A percentile compares a stretch with the other conserved stretches of the same genome.
Evolutionary conservation across 2,113 vertebrate genomes (phyloP).

Genomic region (Beaufortia kweichowensis): DNA sequence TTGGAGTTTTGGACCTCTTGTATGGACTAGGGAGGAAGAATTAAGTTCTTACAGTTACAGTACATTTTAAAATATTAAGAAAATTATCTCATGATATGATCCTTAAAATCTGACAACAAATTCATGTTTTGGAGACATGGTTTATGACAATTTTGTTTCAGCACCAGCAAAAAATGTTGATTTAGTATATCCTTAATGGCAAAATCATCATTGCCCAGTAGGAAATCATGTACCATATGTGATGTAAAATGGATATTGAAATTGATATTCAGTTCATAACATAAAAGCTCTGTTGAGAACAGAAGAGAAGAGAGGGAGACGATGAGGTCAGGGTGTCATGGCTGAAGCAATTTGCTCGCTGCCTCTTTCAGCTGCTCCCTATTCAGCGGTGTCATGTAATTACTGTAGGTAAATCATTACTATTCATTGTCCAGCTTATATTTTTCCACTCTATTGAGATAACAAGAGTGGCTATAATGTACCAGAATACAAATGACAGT

Average conservation of each 20-base stretch:
- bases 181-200: background rate
- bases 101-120: too few relatives aligned
- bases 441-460: conserved; percentile 4
- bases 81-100: too few relatives aligned
- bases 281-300: conserved; percentile 9
- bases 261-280: conserved; percentile 56
- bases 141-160: background rate
- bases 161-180: background rate
- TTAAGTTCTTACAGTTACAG: too few relatives aligned
- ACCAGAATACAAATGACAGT: background rate
- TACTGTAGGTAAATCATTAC: conserved; percentile 53
- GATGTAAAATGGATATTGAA: conserved; percentile 15
- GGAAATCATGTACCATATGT: background rate
- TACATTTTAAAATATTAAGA: too few relatives aligned
- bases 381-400: conserved; percentile 47
- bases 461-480: background rate
- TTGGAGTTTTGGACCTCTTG: too few relatives aligned
- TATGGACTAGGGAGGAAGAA: too few relatives aligned
- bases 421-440: conserved; percentile 31
- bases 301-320: background rate
- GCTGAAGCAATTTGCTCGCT: conserved; percentile 34
- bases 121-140: too few relatives aligned
- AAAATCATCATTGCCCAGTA: background rate
- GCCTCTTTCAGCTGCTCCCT: conserved; percentile 31
- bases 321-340: conserved; percentile 54